phyloP scores from a whole-genome alignment of 1,140 invertebrate species.

The Plutomurus gul region DNA sequence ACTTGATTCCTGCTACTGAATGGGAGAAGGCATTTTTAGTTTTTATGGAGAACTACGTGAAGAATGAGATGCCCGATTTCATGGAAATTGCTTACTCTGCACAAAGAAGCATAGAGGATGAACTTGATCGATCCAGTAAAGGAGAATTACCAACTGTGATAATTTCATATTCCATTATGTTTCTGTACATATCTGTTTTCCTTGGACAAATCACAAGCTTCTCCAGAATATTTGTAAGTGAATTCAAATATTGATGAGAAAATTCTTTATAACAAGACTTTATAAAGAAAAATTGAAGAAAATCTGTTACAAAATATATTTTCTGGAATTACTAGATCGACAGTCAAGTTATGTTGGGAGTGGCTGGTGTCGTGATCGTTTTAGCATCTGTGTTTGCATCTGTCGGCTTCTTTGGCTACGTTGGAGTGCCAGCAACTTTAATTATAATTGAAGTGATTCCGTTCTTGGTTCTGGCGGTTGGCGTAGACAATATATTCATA shows the following conservation, averaged over 20 bases:
- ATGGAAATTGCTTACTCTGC: conserved; percentile 90
- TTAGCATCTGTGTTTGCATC: conserved; percentile 77
- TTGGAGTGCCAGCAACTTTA: conserved; percentile 75
- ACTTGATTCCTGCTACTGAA: conserved; percentile 73
- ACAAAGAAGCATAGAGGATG: conserved; percentile 94
- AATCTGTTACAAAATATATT: too few relatives aligned
- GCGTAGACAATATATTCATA: conserved; percentile 99
- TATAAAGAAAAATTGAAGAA: not conserved
- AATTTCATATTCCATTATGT: conserved; percentile 97
- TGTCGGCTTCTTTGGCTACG: conserved; percentile 82
- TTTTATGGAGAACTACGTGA: conserved; percentile 79
- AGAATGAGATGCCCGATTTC: conserved; percentile 70
- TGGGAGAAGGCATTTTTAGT: conserved; percentile 89
- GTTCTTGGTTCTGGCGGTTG: conserved; percentile 93
- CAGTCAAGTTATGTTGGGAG: conserved; percentile 89
- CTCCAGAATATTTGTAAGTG: conserved; percentile 63
- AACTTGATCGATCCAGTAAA: conserved; percentile 84
- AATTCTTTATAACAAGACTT: conserved; percentile 41
- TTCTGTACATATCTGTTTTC: conserved; percentile 86
- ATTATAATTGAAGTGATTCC: conserved; percentile 91
- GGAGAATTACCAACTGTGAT: conserved; percentile 91
- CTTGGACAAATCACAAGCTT: conserved; percentile 74
- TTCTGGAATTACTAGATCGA: conserved; percentile 69
- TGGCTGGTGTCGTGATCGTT: conserved; percentile 87
- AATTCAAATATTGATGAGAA: not conserved